Conservation (phyloP, 2,888 invertebrate species). For the Tetanocera ferruginea region DNA sequence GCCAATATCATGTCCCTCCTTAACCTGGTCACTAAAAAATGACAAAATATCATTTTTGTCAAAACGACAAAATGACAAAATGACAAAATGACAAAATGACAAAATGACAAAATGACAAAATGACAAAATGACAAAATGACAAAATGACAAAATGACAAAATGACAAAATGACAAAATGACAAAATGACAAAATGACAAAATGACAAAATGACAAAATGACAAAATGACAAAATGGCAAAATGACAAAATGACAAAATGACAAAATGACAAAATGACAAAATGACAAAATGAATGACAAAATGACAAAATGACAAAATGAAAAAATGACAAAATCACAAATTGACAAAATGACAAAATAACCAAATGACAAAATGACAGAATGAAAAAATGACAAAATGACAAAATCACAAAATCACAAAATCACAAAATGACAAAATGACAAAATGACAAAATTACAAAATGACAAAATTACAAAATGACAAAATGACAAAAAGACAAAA, state of each 20-base stretch:
- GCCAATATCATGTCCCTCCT: no score
- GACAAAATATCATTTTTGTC: no score
- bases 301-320: not conserved
- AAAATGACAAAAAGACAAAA: not conserved
- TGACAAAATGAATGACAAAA: not conserved
- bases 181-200: not conserved
- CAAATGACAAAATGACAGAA: not conserved
- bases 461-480: no score
- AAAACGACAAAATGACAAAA: not conserved
- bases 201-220: not conserved
- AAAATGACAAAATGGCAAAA: not conserved
- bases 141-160: not conserved
- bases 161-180: not conserved
- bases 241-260: not conserved
- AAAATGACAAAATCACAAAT: not conserved
- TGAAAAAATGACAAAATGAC: not conserved
- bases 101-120: not conserved
- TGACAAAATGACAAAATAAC: not conserved
- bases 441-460: no score
- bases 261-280: not conserved
- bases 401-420: not conserved
- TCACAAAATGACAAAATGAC: not conserved
- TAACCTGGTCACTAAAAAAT: no score
- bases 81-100: not conserved
- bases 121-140: not conserved